Conservation (phyloP, 2,888 invertebrate genomes). For the Dyspetes luteomarginatus region DNA sequence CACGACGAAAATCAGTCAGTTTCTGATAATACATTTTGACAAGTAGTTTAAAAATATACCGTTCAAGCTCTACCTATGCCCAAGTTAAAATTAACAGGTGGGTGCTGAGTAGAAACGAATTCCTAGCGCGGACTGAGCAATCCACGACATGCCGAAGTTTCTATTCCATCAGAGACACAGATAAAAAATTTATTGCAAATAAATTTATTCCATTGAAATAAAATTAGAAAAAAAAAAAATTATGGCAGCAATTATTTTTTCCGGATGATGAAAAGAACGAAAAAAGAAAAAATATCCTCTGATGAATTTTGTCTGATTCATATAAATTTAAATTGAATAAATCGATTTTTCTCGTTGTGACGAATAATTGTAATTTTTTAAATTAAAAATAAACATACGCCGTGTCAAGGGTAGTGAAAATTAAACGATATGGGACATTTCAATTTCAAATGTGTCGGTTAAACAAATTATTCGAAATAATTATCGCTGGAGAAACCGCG, state of each 20-base stretch:
- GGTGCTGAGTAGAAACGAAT: background rate
- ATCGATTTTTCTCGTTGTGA: background rate
- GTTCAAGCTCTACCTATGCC: background rate
- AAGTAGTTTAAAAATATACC: conserved; percentile 8
- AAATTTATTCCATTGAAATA: too few relatives aligned
- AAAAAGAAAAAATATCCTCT: too few relatives aligned
- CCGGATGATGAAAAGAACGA: too few relatives aligned
- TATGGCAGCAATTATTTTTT: too few relatives aligned
- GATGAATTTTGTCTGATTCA: background rate
- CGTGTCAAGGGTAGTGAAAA: background rate
- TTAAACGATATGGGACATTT: too few relatives aligned
- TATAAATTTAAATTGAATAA: too few relatives aligned
- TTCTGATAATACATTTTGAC: background rate
- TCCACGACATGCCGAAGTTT: too few relatives aligned
- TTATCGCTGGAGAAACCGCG: conserved; percentile 14
- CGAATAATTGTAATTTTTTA: background rate
- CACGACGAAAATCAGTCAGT: too few relatives aligned
- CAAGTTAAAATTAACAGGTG: conserved; percentile 6
- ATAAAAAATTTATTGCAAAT: too few relatives aligned
- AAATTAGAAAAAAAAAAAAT: too few relatives aligned
- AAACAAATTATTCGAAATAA: background rate
- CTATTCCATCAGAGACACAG: too few relatives aligned
- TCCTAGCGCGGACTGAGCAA: background rate
- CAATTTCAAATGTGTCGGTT: too few relatives aligned
- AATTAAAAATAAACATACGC: background rate